A percentile compares a stretch with the other conserved stretches of the same genome.
Conservation (phyloP, 1,140 invertebrate species). For the Habropoda laboriosa region DNA sequence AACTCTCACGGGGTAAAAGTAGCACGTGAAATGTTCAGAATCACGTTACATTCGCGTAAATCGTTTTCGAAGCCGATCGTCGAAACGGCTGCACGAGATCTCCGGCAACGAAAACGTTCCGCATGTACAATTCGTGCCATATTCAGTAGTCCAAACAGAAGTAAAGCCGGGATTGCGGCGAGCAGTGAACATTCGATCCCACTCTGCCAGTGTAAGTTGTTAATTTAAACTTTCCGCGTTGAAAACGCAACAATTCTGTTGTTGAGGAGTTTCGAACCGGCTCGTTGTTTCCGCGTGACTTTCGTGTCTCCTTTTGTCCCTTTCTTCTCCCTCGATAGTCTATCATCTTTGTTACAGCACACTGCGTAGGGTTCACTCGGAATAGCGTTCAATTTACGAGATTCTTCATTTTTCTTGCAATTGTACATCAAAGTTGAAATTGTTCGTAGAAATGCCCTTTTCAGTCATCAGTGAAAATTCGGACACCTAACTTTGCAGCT, state of each 20-base stretch:
- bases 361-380: too few species aligned
- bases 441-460: too few species aligned
- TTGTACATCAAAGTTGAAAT: neutral
- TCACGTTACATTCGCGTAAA: conserved; percentile 8
- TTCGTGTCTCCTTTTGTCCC: conserved; percentile 9
- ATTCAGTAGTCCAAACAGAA: conserved; percentile 20
- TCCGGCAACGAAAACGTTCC: conserved; percentile 3
- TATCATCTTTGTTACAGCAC: too few species aligned
- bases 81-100: conserved; percentile 16
- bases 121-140: conserved; percentile 33
- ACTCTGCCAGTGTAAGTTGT: conserved; percentile 14
- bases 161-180: neutral
- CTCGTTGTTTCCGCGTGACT: conserved; percentile 30
- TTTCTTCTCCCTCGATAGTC: neutral
- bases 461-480: too few species aligned
- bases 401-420: neutral
- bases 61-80: conserved; percentile 1
- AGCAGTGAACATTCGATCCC: conserved; percentile 7
- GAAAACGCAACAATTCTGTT: conserved; percentile 43
- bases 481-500: too few species aligned
- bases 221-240: conserved; percentile 53
- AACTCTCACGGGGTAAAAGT: neutral
- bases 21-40: neutral
- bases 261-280: conserved; percentile 4
- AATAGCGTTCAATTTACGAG: too few species aligned